These are phyloP conservation scores for Fukomys damarensis DNA, from an alignment of 2,113 vertebrate genomes.

Conservation along the genomic window DNA sequence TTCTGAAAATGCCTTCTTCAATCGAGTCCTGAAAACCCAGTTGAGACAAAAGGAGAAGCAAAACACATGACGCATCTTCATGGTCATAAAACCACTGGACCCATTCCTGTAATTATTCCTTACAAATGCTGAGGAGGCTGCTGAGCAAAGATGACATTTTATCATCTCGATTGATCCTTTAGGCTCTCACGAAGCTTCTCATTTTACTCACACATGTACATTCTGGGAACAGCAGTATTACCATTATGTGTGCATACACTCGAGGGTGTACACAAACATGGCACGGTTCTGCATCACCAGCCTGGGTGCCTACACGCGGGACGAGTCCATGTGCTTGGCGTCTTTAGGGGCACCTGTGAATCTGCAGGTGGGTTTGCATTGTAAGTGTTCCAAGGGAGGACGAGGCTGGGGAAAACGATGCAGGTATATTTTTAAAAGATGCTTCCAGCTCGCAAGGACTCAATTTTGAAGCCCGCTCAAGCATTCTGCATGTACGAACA, in stretches of 20 bases:
- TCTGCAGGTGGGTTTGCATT: slow-evolving; percentile 43
- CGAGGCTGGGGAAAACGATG: not conserved
- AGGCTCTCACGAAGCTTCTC: not conserved
- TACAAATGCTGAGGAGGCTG: not conserved
- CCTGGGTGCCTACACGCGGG: not conserved
- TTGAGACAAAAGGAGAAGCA: not conserved
- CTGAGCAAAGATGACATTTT: not conserved
- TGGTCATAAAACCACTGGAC: slow-evolving; percentile 39
- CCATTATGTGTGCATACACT: not conserved
- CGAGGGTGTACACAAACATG: not conserved
- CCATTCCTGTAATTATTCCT: slow-evolving; percentile 38
- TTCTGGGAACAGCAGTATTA: not conserved
- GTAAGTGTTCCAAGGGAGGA: slow-evolving; percentile 35
- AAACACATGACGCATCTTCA: not conserved
- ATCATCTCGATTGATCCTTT: slow-evolving; percentile 10
- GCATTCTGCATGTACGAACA: slow-evolving; percentile 76
- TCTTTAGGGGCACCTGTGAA: slow-evolving; percentile 6
- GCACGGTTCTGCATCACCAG: not conserved
- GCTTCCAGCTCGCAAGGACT: slow-evolving; percentile 61
- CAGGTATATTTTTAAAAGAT: slow-evolving; percentile 72
- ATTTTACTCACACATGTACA: not conserved
- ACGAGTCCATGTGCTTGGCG: not conserved
- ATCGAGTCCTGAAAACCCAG: not conserved
- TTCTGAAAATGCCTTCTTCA: too few relatives aligned
- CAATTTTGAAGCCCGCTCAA: slow-evolving; percentile 69